A percentile compares a stretch with the other conserved stretches of the same genome.
These are phyloP conservation scores for Parazoanthus swiftii DNA, from an alignment of 92 coral and sea anemone genomes.

Conservation along the genomic window DNA sequence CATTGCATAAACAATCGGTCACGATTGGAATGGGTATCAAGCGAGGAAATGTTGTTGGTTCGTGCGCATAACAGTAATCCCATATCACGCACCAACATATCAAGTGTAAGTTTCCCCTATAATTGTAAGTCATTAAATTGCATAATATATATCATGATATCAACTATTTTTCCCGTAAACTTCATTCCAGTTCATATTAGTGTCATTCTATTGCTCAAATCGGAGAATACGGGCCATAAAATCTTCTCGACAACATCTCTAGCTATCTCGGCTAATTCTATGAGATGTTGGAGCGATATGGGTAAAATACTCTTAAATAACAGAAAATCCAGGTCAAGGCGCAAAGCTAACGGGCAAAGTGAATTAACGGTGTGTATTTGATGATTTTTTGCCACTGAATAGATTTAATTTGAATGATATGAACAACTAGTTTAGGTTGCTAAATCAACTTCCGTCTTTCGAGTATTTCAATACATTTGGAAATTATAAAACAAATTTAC, in stretches of 20 bases:
- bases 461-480: conserved; percentile 80
- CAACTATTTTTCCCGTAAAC: conserved; percentile 49
- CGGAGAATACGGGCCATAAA: conserved; percentile 4
- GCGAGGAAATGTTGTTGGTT: conserved; percentile 46
- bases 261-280: not conserved
- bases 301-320: conserved; percentile 33
- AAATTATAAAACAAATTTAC: conserved; percentile 69
- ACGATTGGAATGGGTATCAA: conserved; percentile 52
- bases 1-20: conserved; percentile 45
- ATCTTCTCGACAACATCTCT: conserved; percentile 20
- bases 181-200: conserved; percentile 59
- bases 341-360: conserved; percentile 41
- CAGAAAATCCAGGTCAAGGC: conserved; percentile 22
- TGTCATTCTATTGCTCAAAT: conserved; percentile 57
- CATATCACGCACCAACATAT: conserved; percentile 62
- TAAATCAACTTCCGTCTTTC: conserved; percentile 96
- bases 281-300: not conserved
- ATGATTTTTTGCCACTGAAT: conserved; percentile 47
- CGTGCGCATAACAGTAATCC: conserved; percentile 37
- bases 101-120: conserved; percentile 56
- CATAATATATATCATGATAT: conserved; percentile 60
- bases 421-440: conserved; percentile 82
- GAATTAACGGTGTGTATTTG: conserved; percentile 55
- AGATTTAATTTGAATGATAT: conserved; percentile 81
- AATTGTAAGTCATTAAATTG: conserved; percentile 63